Percentiles rank a stretch among this genome's conserved stretches.
Conservation (phyloP, 2,888 invertebrate genomes). For the Zele albiditarsus region DNA sequence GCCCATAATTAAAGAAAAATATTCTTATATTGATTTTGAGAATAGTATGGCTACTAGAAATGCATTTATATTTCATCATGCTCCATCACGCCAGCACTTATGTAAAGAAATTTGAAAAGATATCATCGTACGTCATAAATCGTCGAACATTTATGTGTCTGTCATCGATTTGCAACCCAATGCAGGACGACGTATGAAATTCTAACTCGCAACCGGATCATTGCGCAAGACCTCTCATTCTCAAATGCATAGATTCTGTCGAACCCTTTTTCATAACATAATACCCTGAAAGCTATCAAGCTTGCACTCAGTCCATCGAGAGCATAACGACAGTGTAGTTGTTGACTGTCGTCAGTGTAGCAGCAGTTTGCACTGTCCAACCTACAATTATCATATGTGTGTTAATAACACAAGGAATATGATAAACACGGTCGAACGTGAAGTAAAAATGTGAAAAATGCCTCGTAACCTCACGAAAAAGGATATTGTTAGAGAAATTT, state of each 20-base stretch:
- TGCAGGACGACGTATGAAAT: background rate
- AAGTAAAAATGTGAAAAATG: too few species aligned
- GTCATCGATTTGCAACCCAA: background rate
- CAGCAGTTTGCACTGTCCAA: constrained; percentile 24
- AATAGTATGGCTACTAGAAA: background rate
- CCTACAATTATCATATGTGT: background rate
- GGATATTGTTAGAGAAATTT: too few species aligned
- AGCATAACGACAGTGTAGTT: constrained; percentile 24
- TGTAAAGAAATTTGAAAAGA: background rate
- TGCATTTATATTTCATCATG: constrained; percentile 18
- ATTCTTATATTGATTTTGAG: background rate
- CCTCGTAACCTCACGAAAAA: too few species aligned
- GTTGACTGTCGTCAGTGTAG: constrained; percentile 17
- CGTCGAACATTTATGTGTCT: background rate
- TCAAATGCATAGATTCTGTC: background rate
- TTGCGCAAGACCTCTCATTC: background rate
- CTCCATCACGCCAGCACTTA: constrained; percentile 24
- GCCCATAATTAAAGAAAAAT: constrained; percentile 2
- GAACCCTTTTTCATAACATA: background rate
- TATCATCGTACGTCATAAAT: background rate
- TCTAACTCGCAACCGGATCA: background rate
- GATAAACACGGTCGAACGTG: background rate
- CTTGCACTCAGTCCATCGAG: constrained; percentile 2
- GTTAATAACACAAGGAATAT: background rate
- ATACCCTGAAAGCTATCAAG: background rate